Conservation (phyloP, 1,140 invertebrate genomes). For the Lanistes nyassanus region DNA sequence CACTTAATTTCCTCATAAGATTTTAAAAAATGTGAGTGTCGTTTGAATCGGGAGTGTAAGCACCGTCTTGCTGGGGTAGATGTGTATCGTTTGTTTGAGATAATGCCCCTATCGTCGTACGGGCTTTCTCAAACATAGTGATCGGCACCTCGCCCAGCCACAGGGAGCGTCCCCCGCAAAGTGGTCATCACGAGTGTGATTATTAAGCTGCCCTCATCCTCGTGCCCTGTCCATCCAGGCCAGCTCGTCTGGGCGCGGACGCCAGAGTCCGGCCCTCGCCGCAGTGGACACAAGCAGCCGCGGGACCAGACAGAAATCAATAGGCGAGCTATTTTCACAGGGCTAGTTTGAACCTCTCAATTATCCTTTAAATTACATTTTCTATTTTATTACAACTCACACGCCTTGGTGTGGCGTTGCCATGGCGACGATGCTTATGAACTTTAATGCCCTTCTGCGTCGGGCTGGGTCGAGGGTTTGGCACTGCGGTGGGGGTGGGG, state of each 20-base stretch:
- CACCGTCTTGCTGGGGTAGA: too few species aligned
- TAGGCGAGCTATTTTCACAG: constrained; percentile 35
- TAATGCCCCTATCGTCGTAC: too few species aligned
- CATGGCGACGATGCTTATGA: constrained; percentile 42
- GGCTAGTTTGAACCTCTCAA: constrained; percentile 41
- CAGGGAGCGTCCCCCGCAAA: not conserved
- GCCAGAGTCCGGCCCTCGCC: not conserved
- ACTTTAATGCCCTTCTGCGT: constrained; percentile 38
- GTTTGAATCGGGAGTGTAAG: too few species aligned
- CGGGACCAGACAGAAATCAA: constrained; percentile 24
- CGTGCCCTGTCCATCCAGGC: not conserved
- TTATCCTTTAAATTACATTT: constrained; percentile 46
- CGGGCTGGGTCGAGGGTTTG: constrained; percentile 17
- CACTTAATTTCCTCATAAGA: too few species aligned
- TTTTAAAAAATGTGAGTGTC: too few species aligned
- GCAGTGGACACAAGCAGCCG: not conserved
- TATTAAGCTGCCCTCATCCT: not conserved
- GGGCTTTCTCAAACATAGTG: not conserved
- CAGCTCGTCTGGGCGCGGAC: not conserved
- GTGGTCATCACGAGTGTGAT: not conserved
- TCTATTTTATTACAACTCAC: constrained; percentile 47
- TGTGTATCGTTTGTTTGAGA: too few species aligned
- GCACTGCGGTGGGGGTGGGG: too few species aligned
- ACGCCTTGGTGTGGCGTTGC: constrained; percentile 38
- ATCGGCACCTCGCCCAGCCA: not conserved